Evolutionary conservation across 2,888 invertebrate species (phyloP), one percentile per base, ranked within the genome.

Genomic region (Capitulum mitella): DNA sequence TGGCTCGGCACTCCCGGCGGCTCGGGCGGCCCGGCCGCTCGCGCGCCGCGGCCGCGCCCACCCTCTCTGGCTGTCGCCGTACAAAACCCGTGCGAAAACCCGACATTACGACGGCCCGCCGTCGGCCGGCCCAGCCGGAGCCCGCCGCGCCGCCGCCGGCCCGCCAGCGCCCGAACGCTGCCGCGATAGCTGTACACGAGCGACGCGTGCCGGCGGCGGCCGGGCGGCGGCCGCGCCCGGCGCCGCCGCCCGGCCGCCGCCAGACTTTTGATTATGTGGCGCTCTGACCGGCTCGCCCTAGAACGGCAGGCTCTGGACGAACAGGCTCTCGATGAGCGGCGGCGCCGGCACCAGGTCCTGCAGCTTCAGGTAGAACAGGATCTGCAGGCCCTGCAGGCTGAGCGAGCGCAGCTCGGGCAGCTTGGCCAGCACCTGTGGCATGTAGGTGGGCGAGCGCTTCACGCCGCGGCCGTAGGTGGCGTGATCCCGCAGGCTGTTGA

Each of bases 401-500:
- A 97, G 89, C 78, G 95, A 94, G 82, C 97, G 90, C 83, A 98
- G 89, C 86, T 97, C 97, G 10, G 97, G 95, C 83, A 97, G 89
- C 86, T 96, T 96, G 78, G 95, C 94, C 81, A 97, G 89, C 81
- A 97, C 90, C 80, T 94, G 90, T 84, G 97, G 96, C 89, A 97
- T 95, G 87, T 96, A 97, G 84, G 97, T 95, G 37, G 94, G 92
- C 84, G 95, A 95, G 83, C 93, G 90, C 85, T 94, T 93, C 46
- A 93, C 93, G 84, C 93, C 93, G 43, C 92, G 91, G 85, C 94
- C 93, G 86, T 94, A 94, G 34, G 96, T 97, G 85, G 97, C 96
- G 88, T 98, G 98, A 84, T 98, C 98, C 75, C 97, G 91, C 80
- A 98, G 89, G 80, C 97, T 95, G 81, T 94, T 93, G 83, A 98